Base-by-base conservation (phyloP, 2,888 invertebrate genomes). In the Sarcophaga variegata region DNA sequence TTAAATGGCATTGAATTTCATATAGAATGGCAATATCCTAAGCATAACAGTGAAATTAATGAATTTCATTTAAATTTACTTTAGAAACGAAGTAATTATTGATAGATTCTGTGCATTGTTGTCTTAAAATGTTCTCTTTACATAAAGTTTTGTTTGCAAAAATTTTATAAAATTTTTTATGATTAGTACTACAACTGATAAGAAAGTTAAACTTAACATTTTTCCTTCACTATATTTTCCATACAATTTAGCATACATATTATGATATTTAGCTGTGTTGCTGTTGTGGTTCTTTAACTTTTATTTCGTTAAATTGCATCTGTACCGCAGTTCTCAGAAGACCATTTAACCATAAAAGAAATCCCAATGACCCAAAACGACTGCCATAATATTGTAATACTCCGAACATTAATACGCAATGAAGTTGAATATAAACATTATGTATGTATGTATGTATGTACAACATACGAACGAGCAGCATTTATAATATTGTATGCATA, bases 361-460 rank as follows among this genome's bases (percentile, higher is more conserved):
- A 64, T 87, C 81, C 84, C 87, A 72, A 71, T 82, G 83, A 84
- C 72, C 84, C 84, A 81, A 76, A 87, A 84, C 81, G 69, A 82
- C 79, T 75, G 66, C 72, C 60, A 71, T 71, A 84, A 76, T 71
- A 80, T 80, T 76, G 66, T 79, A 81, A 76, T 89, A 83, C 86
- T 37, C 78, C 78, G 85, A 78, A 85, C 85, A 89, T 89, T 89
- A 88, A 88, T 88, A 88, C 78, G 79, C 82, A 88, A 88, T 88
- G 87, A 88, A 85, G 85, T 87, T 88, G 70, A 85, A 88, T 81
- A 78, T 76, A 54, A 37, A 37, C 37, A 37, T 37, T 37, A 37
- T 37, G 37, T 37, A 2, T 37, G 37, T 8, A 37, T 37, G 27
- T 27, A 27, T 27, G 37, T 8, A 37, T 8, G 2, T 37, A 10